Evolutionary conservation across 2,113 vertebrate genomes (phyloP).

Genomic region (Colinus virginianus): DNA sequence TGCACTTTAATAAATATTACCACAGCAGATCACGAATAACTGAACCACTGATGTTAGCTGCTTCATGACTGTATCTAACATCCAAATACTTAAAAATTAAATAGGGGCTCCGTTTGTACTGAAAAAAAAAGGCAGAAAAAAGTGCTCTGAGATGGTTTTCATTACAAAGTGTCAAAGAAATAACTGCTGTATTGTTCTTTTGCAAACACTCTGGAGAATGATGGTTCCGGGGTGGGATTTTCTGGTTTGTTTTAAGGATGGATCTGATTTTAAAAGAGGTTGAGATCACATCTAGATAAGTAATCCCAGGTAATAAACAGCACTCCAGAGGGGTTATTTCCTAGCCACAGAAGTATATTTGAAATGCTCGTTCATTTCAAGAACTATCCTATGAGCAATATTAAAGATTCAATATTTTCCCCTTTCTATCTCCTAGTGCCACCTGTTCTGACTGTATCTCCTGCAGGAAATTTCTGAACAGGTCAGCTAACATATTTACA

Average conservation of each 20-base stretch:
- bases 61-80: constrained; percentile 30
- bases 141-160: constrained; percentile 59
- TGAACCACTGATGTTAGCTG: constrained; percentile 22
- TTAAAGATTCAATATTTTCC: background rate
- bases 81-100: constrained; percentile 57
- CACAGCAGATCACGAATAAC: constrained; percentile 37
- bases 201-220: constrained; percentile 50
- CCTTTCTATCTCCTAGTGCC: constrained; percentile 17
- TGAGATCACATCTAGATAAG: constrained; percentile 59
- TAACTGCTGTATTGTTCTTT: constrained; percentile 63
- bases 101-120: constrained; percentile 9
- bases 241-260: constrained; percentile 58
- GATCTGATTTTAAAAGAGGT: constrained; percentile 52
- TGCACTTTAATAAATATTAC: constrained; percentile 66
- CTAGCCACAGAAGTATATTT: constrained; percentile 8
- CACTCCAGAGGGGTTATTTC: background rate
- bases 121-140: constrained; percentile 60
- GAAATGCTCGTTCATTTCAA: constrained; percentile 1
- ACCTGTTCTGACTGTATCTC: background rate
- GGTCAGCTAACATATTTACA: background rate
- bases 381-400: background rate
- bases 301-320: constrained; percentile 59
- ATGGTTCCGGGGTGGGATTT: constrained; percentile 33
- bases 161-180: constrained; percentile 68
- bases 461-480: background rate